Evolutionary conservation across 2,888 invertebrate species (phyloP), one percentile per base, ranked within the genome.

Genomic region (Pycnomerus fuliginosus): DNA sequence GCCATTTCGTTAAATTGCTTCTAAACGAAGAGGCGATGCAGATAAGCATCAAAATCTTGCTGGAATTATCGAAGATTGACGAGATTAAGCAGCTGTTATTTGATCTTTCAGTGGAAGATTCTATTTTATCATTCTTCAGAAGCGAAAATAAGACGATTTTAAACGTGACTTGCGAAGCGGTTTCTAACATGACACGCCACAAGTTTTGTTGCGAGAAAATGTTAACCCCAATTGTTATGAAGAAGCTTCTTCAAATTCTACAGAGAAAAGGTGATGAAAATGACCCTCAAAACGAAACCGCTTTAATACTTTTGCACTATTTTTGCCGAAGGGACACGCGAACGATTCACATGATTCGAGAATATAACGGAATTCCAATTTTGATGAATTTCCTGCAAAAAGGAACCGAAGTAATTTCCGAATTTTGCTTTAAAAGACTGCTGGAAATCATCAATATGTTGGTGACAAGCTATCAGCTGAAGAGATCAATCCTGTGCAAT

Each of bases 191-290:
- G 59, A 55, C 59, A 2, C 49, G 52, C 10, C 65, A 68, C 30
- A 61, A 56, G 27, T 66, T 64, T 40, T 67, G 65, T 39, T 67
- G 66, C 31, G 60, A 63, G 23, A 56, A 56, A 34, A 64, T 68
- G 60, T 34, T 65, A 11, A 63, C 61, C 2, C 58, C 62, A 3
- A 47, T 49, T 10, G 54, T 67, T 3, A 42, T 66, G 1, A 52
- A 51, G 31, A 57, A 53, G 20, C 25, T 67, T 7, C 30, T 61
- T 2, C 47, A 52, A 11, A 58, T 64, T 3, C 30, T 65, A 15
- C 46, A 53, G 10, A 43, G 57, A 25, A 52, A 52, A 27, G 42
- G 43, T 20, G 56, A 56, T 27, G 52, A 54, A 14, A 53, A 50
- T 20, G 63, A 62, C 51, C 54, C 60, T 13, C 46, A 53, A 8